A percentile compares a stretch with the other conserved stretches of the same genome.
These are phyloP conservation scores for Patella pellucida DNA, from an alignment of 2,888 invertebrate genomes.

Conservation along the genomic window DNA sequence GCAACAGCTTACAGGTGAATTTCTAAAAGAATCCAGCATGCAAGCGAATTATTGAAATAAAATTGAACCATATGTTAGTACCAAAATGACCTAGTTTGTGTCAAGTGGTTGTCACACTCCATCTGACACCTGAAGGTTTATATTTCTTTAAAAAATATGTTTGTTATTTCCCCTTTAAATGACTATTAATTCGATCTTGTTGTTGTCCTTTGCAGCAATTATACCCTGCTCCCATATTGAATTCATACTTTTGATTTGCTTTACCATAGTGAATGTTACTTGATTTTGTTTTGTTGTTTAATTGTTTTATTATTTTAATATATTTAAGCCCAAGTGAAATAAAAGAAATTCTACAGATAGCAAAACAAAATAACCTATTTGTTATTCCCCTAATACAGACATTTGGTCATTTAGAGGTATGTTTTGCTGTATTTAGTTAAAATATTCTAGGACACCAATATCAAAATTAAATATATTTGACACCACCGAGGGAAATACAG, in stretches of 20 bases:
- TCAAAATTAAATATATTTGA: neutral
- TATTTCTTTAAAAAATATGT: too few relatives aligned
- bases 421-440: neutral
- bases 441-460: neutral
- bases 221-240: too few relatives aligned
- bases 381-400: slow-evolving; percentile 88
- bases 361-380: slow-evolving; percentile 76
- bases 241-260: neutral
- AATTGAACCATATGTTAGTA: too few relatives aligned
- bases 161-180: too few relatives aligned
- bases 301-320: neutral
- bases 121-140: too few relatives aligned
- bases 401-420: slow-evolving; percentile 84
- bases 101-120: too few relatives aligned
- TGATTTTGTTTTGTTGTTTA: neutral
- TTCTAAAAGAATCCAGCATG: neutral
- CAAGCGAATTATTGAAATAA: too few relatives aligned
- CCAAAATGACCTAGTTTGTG: too few relatives aligned
- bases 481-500: neutral
- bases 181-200: too few relatives aligned
- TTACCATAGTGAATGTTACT: neutral
- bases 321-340: slow-evolving; percentile 61
- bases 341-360: slow-evolving; percentile 77
- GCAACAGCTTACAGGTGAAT: slow-evolving; percentile 77
- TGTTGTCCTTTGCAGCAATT: too few relatives aligned